Percentiles rank a stretch among this genome's conserved stretches.
Evolutionary conservation across 2,113 vertebrate genomes (phyloP).

Genomic region (Hippopotamus amphibius): DNA sequence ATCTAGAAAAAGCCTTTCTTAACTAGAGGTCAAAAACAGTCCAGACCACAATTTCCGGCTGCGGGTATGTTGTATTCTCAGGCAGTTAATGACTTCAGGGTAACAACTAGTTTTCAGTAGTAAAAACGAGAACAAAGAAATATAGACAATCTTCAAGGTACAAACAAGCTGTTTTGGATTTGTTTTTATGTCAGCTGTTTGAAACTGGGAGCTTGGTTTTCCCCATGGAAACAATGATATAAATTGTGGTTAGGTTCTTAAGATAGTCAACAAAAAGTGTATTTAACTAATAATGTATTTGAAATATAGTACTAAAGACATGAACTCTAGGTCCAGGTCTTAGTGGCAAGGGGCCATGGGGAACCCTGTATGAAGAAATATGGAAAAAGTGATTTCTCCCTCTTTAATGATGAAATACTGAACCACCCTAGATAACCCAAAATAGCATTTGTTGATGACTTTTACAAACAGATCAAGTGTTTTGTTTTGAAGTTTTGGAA

Average conservation of each 20-base stretch:
- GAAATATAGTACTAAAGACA: background rate
- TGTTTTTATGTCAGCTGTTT: constrained; percentile 54
- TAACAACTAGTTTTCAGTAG: background rate
- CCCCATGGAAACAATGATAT: constrained; percentile 8
- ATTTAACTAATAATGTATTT: background rate
- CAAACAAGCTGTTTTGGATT: constrained; percentile 27
- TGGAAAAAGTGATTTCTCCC: background rate
- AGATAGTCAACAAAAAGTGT: background rate
- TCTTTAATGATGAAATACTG: background rate
- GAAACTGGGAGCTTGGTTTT: constrained; percentile 4
- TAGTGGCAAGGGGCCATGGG: accelerated
- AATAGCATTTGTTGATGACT: background rate
- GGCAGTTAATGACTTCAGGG: constrained; percentile 24
- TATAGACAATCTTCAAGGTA: background rate
- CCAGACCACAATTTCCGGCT: constrained; percentile 16
- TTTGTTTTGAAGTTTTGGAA: background rate
- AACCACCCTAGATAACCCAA: background rate
- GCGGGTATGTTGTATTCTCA: background rate
- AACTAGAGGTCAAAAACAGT: constrained; percentile 28
- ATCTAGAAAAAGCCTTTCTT: constrained; percentile 10
- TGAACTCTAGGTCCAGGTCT: background rate
- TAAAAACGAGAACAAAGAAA: background rate
- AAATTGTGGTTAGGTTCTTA: constrained; percentile 38
- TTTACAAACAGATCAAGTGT: background rate
- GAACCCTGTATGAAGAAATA: background rate